Evolutionary conservation across 2,797 vertebrate genomes (phyloP).

Genomic region (Bradypodion ventrale): DNA sequence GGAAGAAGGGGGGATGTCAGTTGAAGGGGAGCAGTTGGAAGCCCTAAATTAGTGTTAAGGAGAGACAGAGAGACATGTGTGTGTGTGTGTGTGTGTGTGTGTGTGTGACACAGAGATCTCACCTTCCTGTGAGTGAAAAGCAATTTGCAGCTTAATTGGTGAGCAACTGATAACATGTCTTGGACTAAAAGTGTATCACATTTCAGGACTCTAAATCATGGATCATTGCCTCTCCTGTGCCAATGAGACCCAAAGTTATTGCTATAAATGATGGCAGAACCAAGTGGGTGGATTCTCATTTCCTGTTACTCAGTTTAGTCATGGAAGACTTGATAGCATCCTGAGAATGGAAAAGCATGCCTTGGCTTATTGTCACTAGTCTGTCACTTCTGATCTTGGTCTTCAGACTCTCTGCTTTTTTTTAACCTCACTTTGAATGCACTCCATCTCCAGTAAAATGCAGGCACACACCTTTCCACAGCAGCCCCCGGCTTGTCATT

Average conservation of each 20-base stretch:
- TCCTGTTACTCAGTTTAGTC: neutral
- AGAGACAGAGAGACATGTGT: too few species aligned
- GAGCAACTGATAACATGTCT: too few species aligned
- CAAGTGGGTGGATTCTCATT: neutral
- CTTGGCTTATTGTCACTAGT: neutral
- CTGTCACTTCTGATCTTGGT: neutral
- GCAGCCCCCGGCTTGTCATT: too few species aligned
- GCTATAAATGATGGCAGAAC: neutral
- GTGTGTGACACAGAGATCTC: too few species aligned
- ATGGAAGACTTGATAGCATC: neutral
- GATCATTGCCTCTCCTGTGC: neutral
- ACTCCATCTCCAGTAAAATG: too few species aligned
- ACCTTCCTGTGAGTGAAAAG: too few species aligned
- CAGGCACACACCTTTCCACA: neutral
- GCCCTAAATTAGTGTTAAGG: too few species aligned
- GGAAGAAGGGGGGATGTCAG: too few species aligned
- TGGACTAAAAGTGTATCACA: neutral
- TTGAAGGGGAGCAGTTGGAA: too few species aligned
- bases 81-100: too few species aligned
- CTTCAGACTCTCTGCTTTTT: neutral
- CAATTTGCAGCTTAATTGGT: too few species aligned
- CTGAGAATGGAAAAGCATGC: neutral
- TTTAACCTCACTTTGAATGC: neutral
- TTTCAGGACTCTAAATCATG: neutral
- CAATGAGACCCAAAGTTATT: too few species aligned